Percentiles rank a stretch among this genome's conserved stretches.
phyloP scores from a whole-genome alignment of 2,113 vertebrate species.

The Gallinago undulata region DNA sequence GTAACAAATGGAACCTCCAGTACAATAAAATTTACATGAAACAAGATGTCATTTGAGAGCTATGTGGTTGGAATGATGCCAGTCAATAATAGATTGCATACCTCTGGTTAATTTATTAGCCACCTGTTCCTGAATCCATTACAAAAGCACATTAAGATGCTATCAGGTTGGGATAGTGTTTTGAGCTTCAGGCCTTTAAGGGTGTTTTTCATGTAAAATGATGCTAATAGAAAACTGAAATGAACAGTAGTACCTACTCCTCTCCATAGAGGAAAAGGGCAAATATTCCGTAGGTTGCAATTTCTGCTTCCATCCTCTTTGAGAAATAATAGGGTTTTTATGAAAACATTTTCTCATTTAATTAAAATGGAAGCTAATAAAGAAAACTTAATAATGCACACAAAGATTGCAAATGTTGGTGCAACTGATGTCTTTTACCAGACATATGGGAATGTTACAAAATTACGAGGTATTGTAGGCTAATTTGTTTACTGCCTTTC shows the following conservation, averaged over 20 bases:
- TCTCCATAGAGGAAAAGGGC: not conserved
- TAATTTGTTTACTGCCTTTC: conserved; percentile 9
- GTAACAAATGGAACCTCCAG: conserved; percentile 51
- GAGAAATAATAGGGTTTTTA: not conserved
- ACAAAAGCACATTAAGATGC: conserved; percentile 58
- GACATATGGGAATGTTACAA: not conserved
- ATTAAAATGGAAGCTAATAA: conserved; percentile 12
- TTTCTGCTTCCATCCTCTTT: not conserved
- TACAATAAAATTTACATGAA: conserved; percentile 60
- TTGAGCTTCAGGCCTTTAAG: conserved; percentile 5
- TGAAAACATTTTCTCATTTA: not conserved
- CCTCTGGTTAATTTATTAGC: conserved; percentile 73
- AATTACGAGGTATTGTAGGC: not conserved
- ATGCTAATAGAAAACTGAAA: not conserved
- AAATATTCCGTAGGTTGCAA: not conserved
- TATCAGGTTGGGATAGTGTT: conserved; percentile 1
- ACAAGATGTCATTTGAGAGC: conserved; percentile 43
- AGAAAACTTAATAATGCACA: not conserved
- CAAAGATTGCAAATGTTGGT: not conserved
- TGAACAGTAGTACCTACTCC: not conserved
- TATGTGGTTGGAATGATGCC: conserved; percentile 25
- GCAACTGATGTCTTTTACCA: not conserved
- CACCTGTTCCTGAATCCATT: conserved; percentile 65
- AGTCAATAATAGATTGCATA: conserved; percentile 68
- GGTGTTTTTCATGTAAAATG: conserved; percentile 23